Conservation (phyloP, 2,113 vertebrate species). For the Grammomys dolichurus region DNA sequence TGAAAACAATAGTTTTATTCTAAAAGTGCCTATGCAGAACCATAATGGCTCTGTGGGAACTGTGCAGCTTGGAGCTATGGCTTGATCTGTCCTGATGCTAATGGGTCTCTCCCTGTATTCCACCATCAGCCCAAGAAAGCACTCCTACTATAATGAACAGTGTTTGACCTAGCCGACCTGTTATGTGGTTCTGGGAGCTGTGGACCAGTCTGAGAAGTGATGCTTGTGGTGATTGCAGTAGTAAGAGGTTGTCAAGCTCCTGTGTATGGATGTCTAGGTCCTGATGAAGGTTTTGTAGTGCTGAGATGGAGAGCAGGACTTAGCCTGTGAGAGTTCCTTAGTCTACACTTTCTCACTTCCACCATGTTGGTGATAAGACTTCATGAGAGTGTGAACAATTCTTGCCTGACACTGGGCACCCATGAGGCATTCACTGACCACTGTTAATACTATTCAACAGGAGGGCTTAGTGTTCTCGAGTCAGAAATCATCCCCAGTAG, state of each 20-base stretch:
- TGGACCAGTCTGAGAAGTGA: neutral
- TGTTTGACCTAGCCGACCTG: neutral
- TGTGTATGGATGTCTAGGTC: neutral
- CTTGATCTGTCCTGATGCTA: neutral
- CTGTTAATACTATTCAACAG: neutral
- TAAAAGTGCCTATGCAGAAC: no score
- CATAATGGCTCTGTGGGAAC: neutral
- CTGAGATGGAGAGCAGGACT: neutral
- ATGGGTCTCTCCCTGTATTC: neutral
- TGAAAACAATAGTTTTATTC: neutral
- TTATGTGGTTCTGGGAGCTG: neutral
- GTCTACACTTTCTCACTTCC: neutral
- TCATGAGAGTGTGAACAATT: neutral
- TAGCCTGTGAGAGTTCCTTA: neutral
- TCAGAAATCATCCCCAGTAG: neutral
- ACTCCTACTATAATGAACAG: neutral
- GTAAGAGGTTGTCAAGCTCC: neutral
- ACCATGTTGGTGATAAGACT: neutral
- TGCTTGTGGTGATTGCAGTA: neutral
- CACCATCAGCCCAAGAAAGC: neutral
- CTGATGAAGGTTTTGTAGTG: neutral
- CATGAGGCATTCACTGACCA: neutral
- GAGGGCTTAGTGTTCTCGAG: neutral
- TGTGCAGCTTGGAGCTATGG: neutral
- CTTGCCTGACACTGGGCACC: neutral